A percentile compares a stretch with the other conserved stretches of the same genome.
Evolutionary conservation across 2,888 invertebrate genomes (phyloP).

Genomic region (Myopa testacea): DNA sequence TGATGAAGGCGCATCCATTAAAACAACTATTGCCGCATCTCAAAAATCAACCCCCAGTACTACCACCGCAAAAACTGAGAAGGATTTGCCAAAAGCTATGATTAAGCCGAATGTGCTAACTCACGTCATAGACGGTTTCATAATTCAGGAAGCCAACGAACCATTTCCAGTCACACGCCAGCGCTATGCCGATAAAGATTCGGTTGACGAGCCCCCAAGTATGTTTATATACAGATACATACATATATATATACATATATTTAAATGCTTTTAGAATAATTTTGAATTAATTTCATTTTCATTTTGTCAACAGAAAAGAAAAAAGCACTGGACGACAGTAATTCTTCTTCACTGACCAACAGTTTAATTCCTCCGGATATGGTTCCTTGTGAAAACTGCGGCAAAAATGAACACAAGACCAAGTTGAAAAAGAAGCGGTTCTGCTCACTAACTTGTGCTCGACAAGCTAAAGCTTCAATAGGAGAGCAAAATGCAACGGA

Average conservation of each 20-base stretch:
- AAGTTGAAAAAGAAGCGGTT: constrained; percentile 83
- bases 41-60: constrained; percentile 60
- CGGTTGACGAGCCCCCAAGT: constrained; percentile 82
- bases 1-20: constrained; percentile 40
- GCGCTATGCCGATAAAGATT: constrained; percentile 73
- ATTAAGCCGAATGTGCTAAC: constrained; percentile 96
- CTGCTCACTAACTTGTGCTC: constrained; percentile 79
- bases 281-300: background rate
- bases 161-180: constrained; percentile 84
- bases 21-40: constrained; percentile 44
- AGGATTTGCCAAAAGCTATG: constrained; percentile 84
- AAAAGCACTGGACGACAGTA: constrained; percentile 56
- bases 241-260: constrained; percentile 20
- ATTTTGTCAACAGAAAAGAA: constrained; percentile 61
- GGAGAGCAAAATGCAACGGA: constrained; percentile 45
- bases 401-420: constrained; percentile 73
- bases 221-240: constrained; percentile 65
- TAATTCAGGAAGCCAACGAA: constrained; percentile 94
- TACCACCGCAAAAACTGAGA: constrained; percentile 60
- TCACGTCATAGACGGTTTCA: constrained; percentile 96
- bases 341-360: constrained; percentile 32
- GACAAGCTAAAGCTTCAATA: constrained; percentile 67
- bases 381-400: constrained; percentile 78
- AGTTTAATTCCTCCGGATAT: constrained; percentile 57
- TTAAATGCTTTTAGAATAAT: background rate